These are phyloP conservation scores for Nomada ferruginata DNA, from an alignment of 2,888 invertebrate species.

Conservation along the genomic window DNA sequence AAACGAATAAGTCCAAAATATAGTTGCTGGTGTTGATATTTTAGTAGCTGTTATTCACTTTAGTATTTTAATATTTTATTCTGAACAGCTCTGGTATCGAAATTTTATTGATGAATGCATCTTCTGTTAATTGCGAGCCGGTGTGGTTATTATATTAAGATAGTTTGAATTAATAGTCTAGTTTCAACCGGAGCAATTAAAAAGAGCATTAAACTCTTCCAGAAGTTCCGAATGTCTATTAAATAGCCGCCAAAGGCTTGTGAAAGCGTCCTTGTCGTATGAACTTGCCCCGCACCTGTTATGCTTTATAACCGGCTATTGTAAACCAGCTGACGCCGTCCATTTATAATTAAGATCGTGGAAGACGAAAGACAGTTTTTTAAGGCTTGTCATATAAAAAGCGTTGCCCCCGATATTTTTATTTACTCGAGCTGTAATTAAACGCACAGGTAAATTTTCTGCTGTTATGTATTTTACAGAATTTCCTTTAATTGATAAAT, in stretches of 20 bases:
- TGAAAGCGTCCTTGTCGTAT: constrained; percentile 82
- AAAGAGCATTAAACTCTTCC: constrained; percentile 16
- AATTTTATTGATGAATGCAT: neutral
- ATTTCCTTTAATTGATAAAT: too few relatives aligned
- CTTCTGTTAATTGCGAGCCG: neutral
- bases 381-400: neutral
- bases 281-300: constrained; percentile 76
- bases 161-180: constrained; percentile 10
- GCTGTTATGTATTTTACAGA: too few relatives aligned
- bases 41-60: neutral
- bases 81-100: too few relatives aligned
- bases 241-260: constrained; percentile 59
- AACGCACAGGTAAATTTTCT: too few relatives aligned
- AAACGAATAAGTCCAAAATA: neutral
- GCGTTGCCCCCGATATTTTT: neutral
- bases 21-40: neutral
- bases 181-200: constrained; percentile 3
- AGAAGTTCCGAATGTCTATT: constrained; percentile 20
- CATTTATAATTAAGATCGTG: constrained; percentile 8
- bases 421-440: neutral
- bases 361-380: neutral
- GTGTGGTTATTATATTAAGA: neutral
- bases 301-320: constrained; percentile 61
- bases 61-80: neutral
- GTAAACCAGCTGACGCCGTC: constrained; percentile 38